phyloP scores from a whole-genome alignment of 1,140 invertebrate species.

The Scaptomyza montana region DNA sequence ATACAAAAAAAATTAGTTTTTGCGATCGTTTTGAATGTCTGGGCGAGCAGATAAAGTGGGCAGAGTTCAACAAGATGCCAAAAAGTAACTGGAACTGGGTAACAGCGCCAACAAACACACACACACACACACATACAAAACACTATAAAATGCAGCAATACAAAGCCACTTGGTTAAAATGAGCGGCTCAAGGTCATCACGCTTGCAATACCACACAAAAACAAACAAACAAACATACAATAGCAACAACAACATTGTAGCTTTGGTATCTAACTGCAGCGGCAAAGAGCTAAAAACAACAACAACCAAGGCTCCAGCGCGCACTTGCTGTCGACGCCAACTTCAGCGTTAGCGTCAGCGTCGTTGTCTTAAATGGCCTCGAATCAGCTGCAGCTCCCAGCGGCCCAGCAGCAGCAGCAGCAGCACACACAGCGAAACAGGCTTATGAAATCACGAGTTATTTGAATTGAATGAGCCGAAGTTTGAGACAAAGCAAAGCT shows the following conservation, averaged over 20 bases:
- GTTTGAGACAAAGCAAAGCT: conserved; percentile 43
- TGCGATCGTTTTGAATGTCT: conserved; percentile 42
- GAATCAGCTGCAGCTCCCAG: conserved; percentile 67
- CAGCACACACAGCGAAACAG: too few species aligned
- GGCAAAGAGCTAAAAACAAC: conserved; percentile 43
- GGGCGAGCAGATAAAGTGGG: conserved; percentile 35
- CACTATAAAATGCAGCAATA: conserved; percentile 26
- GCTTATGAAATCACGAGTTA: conserved; percentile 81
- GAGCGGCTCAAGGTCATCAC: conserved; percentile 81
- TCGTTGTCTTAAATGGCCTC: conserved; percentile 70
- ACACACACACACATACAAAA: conserved; percentile 23
- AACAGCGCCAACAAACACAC: conserved; percentile 28
- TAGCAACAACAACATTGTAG: neutral
- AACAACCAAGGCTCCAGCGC: conserved; percentile 38
- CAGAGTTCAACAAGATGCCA: conserved; percentile 52
- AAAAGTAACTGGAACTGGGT: conserved; percentile 77
- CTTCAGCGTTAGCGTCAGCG: conserved; percentile 27
- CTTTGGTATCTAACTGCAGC: conserved; percentile 69
- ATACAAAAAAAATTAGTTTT: conserved; percentile 29
- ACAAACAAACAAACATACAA: conserved; percentile 41
- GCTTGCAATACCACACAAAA: conserved; percentile 74
- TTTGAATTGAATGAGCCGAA: conserved; percentile 78
- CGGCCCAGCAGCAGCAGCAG: neutral
- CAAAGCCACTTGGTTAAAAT: conserved; percentile 74
- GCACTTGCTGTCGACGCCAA: conserved; percentile 61